Base-by-base conservation (phyloP, 2,113 vertebrate species). In the Rafetus swinhoei region DNA sequence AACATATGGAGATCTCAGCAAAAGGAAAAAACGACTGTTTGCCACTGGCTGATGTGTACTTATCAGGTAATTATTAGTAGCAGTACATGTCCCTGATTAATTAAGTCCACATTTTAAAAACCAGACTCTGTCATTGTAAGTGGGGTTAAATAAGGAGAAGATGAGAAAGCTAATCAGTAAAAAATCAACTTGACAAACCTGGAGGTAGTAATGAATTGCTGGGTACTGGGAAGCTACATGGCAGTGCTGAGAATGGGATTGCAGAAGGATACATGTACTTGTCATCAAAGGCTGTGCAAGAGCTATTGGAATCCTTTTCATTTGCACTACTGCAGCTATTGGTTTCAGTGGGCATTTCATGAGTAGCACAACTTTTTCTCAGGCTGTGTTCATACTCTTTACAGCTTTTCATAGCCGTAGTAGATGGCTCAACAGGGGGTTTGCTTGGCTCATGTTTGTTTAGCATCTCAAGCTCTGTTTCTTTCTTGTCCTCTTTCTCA, bases 401-500 rank as follows among this genome's bases (percentile, higher is more conserved):
- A 88, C 97, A 97, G 88, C 92, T 97, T 88, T 98, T 98, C 84
- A 97, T 94, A 87, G 79, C 93, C 39, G 95, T 96, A 13, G 92
- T 62, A 1, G 94, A 3, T 8, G 98, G 92, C 59, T 98, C 98
- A 1, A 93, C 86, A 57, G 98, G 98, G 77, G 81, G 95, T 98
- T 99, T 99, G 12, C 81, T 95, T 85, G 98, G 98, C 65, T 98
- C 98, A 0, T 97, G 98, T 53, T 98, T 98, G 91, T 74, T 96
- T 22, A 96, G 52, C 54, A 90, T 45, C 79, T 99, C 98, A 2
- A 88, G 97, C 53, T 98, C 98, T 45, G 97, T 60, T 62, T 99
- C 99, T 72, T 98, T 98, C 89, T 98, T 98, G 24, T 96, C 95
- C 6, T 99, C 98, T 76, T 99, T 98, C 87, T 99, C 99, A 81